phyloP scores from a whole-genome alignment of 2,888 invertebrate genomes.

The Drosophila mulleri region DNA sequence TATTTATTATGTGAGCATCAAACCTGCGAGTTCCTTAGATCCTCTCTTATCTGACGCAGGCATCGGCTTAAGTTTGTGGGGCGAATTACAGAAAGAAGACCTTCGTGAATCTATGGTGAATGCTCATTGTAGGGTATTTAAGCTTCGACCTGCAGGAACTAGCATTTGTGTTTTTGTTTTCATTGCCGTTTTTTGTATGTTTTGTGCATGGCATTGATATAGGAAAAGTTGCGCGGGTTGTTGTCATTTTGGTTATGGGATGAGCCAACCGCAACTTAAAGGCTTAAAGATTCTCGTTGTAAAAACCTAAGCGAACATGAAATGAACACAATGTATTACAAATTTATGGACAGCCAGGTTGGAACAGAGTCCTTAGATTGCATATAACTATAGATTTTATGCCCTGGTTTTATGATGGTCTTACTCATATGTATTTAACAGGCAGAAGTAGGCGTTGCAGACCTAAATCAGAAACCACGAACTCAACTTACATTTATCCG shows the following conservation, averaged over 20 bases:
- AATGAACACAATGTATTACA: background rate
- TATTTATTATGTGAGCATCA: background rate
- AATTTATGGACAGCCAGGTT: background rate
- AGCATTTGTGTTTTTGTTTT: background rate
- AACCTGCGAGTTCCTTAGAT: background rate
- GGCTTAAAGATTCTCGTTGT: constrained; percentile 1
- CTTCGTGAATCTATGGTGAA: background rate
- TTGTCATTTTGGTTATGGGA: constrained; percentile 35
- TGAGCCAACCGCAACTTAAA: constrained; percentile 28
- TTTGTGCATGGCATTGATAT: constrained; percentile 67
- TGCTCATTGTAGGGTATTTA: constrained; percentile 1
- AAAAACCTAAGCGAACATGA: background rate
- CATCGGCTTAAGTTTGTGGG: background rate
- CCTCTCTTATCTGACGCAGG: background rate
- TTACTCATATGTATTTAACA: background rate
- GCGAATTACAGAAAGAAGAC: no score
- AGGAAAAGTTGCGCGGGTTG: constrained; percentile 54
- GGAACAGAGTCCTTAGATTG: background rate
- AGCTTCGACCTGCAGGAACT: background rate
- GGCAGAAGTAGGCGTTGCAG: background rate
- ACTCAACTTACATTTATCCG: no score
- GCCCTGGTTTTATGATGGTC: background rate
- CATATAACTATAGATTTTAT: background rate
- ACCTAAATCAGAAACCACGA: no score
- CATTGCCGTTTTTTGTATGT: constrained; percentile 6